Evolutionary conservation across 92 coral and sea anemone genomes (phyloP).

Genomic region (Palythoa caribaeorum): DNA sequence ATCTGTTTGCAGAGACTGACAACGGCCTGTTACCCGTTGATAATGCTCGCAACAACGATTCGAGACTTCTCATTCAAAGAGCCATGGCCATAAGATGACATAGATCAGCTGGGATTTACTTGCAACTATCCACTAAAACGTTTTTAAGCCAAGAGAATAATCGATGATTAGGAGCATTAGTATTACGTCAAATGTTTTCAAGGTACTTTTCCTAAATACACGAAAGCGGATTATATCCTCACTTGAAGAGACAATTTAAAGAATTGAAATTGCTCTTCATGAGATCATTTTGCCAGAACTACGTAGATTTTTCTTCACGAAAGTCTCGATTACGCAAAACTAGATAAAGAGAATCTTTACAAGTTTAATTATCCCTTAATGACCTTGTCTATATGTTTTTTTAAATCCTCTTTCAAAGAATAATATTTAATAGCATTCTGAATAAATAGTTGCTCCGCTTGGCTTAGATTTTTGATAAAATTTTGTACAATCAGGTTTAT

Average conservation of each 20-base stretch:
- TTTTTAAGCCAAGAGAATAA: neutral
- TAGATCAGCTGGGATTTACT: neutral
- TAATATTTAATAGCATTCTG: neutral
- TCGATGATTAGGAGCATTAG: neutral
- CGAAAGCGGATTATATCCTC: neutral
- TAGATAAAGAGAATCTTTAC: conserved; percentile 39
- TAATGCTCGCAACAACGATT: conserved; percentile 65
- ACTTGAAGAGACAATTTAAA: neutral
- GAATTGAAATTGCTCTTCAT: neutral
- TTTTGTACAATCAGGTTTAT: neutral
- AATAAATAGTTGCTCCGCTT: neutral
- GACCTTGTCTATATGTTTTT: conserved; percentile 12
- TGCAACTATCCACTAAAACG: neutral
- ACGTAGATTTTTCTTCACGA: neutral
- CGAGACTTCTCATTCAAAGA: conserved; percentile 68
- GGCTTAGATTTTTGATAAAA: neutral
- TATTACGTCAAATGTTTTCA: neutral
- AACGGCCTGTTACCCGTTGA: conserved; percentile 89
- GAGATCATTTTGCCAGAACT: neutral
- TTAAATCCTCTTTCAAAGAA: neutral
- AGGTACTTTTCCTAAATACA: neutral
- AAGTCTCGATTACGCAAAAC: neutral
- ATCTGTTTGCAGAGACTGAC: conserved; percentile 91
- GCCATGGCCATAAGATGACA: conserved; percentile 89
- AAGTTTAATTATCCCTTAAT: conserved; percentile 11